Conservation (phyloP, 1,140 invertebrate species). For the Cylas formicarius region DNA sequence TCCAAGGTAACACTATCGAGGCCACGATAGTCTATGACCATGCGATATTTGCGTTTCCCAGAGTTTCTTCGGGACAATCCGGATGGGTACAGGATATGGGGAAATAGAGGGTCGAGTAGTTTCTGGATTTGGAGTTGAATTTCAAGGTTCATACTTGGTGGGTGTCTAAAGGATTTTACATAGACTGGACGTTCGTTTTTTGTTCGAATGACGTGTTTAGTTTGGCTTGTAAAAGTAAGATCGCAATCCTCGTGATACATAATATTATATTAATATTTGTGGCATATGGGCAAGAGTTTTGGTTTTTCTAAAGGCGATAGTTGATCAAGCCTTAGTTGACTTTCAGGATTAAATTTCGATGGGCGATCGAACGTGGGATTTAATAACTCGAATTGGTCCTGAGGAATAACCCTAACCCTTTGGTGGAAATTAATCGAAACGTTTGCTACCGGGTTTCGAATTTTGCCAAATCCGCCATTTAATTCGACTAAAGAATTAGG, state of each 20-base stretch:
- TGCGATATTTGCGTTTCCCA: constrained; percentile 35
- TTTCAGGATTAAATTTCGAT: constrained; percentile 4
- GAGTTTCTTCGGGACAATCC: constrained; percentile 38
- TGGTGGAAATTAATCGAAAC: constrained; percentile 10
- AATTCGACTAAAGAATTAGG: constrained; percentile 10
- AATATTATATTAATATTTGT: too few relatives aligned
- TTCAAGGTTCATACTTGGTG: constrained; percentile 26
- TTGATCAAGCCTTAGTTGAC: constrained; percentile 8
- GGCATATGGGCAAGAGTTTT: too few relatives aligned
- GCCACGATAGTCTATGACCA: constrained; percentile 42
- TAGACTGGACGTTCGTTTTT: constrained; percentile 10
- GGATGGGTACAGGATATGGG: constrained; percentile 30
- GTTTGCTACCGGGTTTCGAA: constrained; percentile 6
- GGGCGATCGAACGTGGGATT: neutral
- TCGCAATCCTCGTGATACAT: too few relatives aligned
- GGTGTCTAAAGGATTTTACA: constrained; percentile 27
- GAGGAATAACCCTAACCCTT: constrained; percentile 10
- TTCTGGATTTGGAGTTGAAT: constrained; percentile 30
- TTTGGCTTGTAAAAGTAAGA: constrained; percentile 8
- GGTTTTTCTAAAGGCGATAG: constrained; percentile 6
- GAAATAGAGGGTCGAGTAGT: constrained; percentile 25
- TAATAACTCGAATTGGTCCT: constrained; percentile 4
- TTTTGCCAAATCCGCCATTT: constrained; percentile 10
- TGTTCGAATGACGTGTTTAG: constrained; percentile 13
- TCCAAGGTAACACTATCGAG: constrained; percentile 40